Percentiles rank a stretch among this genome's conserved stretches.
Evolutionary conservation across 2,113 vertebrate species (phyloP).

Genomic region (Ailuropoda melanoleuca): DNA sequence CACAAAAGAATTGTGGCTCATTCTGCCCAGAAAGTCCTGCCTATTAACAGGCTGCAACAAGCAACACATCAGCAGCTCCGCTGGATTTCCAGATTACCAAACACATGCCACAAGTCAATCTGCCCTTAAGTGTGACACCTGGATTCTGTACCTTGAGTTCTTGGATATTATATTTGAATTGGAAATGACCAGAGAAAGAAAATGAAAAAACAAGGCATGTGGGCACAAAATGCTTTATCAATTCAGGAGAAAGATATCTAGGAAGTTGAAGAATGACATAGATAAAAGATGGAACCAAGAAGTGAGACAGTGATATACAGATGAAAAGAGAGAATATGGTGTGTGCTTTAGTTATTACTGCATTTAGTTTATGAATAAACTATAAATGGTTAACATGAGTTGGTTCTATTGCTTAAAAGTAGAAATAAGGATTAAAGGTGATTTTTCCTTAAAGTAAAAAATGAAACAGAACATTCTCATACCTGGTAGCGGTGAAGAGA

Average conservation of each 20-base stretch:
- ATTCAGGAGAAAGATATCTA: background rate
- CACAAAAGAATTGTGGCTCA: background rate
- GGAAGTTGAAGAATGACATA: background rate
- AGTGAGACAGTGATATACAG: background rate
- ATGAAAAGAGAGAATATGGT: background rate
- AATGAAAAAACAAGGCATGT: background rate
- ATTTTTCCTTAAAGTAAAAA: conserved; percentile 4
- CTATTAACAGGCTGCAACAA: background rate
- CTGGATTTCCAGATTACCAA: background rate
- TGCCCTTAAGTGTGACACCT: background rate
- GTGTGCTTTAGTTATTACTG: background rate
- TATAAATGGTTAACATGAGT: background rate
- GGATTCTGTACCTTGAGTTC: background rate
- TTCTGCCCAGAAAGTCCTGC: background rate
- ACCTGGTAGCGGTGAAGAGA: background rate
- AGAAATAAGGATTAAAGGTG: background rate
- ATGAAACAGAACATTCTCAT: background rate
- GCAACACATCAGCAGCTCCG: background rate
- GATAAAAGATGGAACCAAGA: background rate
- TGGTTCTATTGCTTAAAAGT: conserved; percentile 30
- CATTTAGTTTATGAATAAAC: background rate
- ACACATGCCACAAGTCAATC: background rate
- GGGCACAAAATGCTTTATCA: conserved; percentile 20
- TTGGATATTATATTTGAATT: background rate
- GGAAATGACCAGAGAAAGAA: background rate